Evolutionary conservation across 2,888 invertebrate species (phyloP).

Genomic region (Hololepta plana): DNA sequence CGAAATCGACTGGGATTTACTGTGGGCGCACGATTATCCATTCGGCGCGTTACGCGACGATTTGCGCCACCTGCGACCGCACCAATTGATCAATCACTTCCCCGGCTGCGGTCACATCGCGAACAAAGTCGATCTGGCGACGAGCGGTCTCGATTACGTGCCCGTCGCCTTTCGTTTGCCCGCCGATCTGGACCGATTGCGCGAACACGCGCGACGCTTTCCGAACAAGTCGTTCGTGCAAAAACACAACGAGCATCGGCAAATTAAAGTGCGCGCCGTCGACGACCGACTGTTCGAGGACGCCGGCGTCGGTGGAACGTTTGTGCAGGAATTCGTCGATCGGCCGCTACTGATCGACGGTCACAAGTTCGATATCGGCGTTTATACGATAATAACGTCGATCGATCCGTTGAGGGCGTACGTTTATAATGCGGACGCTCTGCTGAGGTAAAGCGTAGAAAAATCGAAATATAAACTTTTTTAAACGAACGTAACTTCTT

Average conservation of each 20-base stretch:
- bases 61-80: slow-evolving; percentile 40
- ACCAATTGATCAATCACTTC: slow-evolving; percentile 82
- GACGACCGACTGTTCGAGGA: slow-evolving; percentile 58
- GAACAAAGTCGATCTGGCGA: slow-evolving; percentile 80
- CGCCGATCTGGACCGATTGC: slow-evolving; percentile 45
- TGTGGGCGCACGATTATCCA: slow-evolving; percentile 93
- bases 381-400: slow-evolving; percentile 83
- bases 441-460: slow-evolving; percentile 47
- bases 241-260: slow-evolving; percentile 83
- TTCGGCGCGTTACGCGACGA: slow-evolving; percentile 39
- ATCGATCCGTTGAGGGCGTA: slow-evolving; percentile 80
- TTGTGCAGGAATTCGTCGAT: slow-evolving; percentile 81
- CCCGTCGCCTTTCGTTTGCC: slow-evolving; percentile 84
- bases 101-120: slow-evolving; percentile 89
- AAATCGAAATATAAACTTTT: neutral
- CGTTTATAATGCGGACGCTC: slow-evolving; percentile 72
- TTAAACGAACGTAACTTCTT: neutral
- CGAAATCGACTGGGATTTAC: slow-evolving; percentile 56
- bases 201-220: slow-evolving; percentile 46
- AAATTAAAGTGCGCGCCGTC: slow-evolving; percentile 57
- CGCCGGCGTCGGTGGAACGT: slow-evolving; percentile 47
- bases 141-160: slow-evolving; percentile 56
- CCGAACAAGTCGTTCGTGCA: slow-evolving; percentile 66
- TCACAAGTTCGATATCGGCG: slow-evolving; percentile 91
- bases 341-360: slow-evolving; percentile 82